Base-by-base conservation (phyloP, 2,888 invertebrate genomes). In the Drosophila demipolita region DNA sequence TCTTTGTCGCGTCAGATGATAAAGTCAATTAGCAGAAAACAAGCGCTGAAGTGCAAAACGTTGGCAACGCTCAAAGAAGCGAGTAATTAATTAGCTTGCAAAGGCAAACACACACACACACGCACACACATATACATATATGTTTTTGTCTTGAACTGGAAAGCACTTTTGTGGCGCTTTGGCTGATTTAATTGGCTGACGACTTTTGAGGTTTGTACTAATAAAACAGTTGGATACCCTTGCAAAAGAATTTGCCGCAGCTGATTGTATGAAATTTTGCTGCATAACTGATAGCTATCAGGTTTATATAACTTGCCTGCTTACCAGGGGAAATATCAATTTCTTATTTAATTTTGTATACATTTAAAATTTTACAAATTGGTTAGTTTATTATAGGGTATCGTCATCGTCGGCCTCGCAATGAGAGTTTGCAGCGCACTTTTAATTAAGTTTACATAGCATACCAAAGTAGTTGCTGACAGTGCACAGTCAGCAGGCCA, bases 21-120 rank as follows among this genome's bases (percentile, higher is more conserved):
- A 90, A 86, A 80, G 84, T 73, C 86, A 90, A 88, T 85, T 90
- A 90, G 89, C 86, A 66, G 54, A 63, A 68, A 90, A 85, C 80
- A 83, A 74, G 83, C 75, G 71, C 42, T 75, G 73, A 73, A 84
- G 80, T 78, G 81, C 81, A 78, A 72, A 78, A 62, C 40, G 69
- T 57, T 69, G 55, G 59, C 75, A 71, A 71, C 71, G 62, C 55
- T 55, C 50, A 67, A 66, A 66, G 55, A 63, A 69, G 63, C 54
- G 42, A 62, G 74, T 83, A 83, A 84, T 87, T 89, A 84, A 84
- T 84, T 84, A 83, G 75, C 75, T 71, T 52, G 45, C 40, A 66
- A 42, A 66, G 58, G 36, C 42, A 42, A 40, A 62, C 61, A 59
- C 62, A 49, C 60, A 59, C 42, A 62, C 35, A 45, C 50, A 33